A percentile compares a stretch with the other conserved stretches of the same genome.
phyloP scores from a whole-genome alignment of 1,140 invertebrate species.

The Drosophila mayri region DNA sequence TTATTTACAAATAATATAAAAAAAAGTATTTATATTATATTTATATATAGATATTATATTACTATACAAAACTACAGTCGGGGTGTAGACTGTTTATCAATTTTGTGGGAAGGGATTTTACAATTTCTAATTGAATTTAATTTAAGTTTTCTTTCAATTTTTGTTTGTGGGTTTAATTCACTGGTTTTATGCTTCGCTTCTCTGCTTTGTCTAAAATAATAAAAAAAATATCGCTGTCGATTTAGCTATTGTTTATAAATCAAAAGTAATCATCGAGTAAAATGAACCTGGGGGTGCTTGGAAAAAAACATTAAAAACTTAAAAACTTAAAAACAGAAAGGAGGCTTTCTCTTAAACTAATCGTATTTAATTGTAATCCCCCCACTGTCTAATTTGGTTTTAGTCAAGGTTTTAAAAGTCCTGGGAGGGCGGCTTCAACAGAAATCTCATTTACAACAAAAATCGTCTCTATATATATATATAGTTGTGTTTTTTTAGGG shows the following conservation, averaged over 20 bases:
- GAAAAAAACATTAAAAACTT: slow-evolving; percentile 37
- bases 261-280: slow-evolving; percentile 21
- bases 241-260: slow-evolving; percentile 21
- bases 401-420: slow-evolving; percentile 71
- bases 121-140: slow-evolving; percentile 10
- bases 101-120: slow-evolving; percentile 10
- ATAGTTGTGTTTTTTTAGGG: slow-evolving; percentile 4
- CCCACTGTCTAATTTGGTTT: slow-evolving; percentile 15
- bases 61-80: slow-evolving; percentile 65
- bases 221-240: slow-evolving; percentile 21
- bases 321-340: slow-evolving; percentile 27
- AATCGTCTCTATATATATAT: slow-evolving; percentile 50
- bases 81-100: slow-evolving; percentile 43
- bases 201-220: slow-evolving; percentile 60
- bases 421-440: slow-evolving; percentile 15
- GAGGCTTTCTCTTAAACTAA: slow-evolving; percentile 22
- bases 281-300: slow-evolving; percentile 23
- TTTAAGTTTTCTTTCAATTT: slow-evolving; percentile 35
- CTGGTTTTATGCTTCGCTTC: slow-evolving; percentile 42
- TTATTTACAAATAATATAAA: slow-evolving; percentile 77
- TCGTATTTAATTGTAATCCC: background rate
- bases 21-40: slow-evolving; percentile 56
- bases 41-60: slow-evolving; percentile 32
- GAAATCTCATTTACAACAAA: slow-evolving; percentile 63
- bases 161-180: slow-evolving; percentile 59